phyloP scores from a whole-genome alignment of 2,113 vertebrate genomes.

The Peucedramus taeniatus region DNA sequence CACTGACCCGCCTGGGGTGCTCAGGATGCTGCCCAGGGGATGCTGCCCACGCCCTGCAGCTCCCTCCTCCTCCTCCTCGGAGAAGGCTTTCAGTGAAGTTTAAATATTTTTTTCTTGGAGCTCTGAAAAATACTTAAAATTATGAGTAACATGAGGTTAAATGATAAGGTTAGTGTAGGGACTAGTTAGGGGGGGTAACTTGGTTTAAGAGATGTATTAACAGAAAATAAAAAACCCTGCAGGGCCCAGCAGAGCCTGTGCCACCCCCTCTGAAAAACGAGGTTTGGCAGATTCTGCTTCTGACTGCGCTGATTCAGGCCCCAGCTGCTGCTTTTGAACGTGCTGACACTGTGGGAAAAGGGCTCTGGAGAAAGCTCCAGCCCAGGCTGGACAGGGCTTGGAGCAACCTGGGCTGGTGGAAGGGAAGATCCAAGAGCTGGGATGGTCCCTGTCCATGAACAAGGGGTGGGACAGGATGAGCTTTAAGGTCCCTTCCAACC shows the following conservation, averaged over 20 bases:
- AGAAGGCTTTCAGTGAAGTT: not conserved
- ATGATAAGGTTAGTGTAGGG: not conserved
- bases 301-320: not conserved
- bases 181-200: not conserved
- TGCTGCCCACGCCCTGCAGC: accelerated
- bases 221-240: not conserved
- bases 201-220: not conserved
- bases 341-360: not conserved
- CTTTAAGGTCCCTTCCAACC: not conserved
- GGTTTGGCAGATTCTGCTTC: not conserved
- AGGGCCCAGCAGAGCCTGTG: not conserved
- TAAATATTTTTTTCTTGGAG: not conserved
- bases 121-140: not conserved
- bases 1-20: accelerated
- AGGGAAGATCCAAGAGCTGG: not conserved
- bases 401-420: accelerated
- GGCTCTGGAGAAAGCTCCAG: not conserved
- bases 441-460: not conserved
- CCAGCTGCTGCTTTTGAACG: not conserved
- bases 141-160: not conserved
- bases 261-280: accelerated
- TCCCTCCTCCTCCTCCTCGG: not conserved
- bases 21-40: not conserved
- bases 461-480: not conserved
- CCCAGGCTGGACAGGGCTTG: not conserved